Conservation (phyloP, 2,113 vertebrate genomes). For the Heptranchias perlo region DNA sequence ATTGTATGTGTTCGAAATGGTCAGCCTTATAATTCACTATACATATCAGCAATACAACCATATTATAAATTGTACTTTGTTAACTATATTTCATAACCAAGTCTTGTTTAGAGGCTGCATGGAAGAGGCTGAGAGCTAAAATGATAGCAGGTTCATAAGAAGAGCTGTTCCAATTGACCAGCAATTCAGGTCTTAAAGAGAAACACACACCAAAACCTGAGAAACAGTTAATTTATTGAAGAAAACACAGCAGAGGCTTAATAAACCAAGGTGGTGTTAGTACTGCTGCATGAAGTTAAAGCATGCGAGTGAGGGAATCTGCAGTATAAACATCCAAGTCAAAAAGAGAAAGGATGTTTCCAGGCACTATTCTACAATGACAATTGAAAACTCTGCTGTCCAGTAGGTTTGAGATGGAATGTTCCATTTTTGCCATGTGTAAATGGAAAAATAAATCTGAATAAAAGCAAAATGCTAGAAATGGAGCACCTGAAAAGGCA, state of each 20-base stretch:
- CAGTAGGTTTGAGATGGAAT: neutral
- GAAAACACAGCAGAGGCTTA: neutral
- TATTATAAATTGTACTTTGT: neutral
- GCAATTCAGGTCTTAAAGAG: neutral
- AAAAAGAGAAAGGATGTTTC: neutral
- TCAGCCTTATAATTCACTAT: neutral
- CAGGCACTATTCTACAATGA: slow-evolving; percentile 5
- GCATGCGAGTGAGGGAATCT: neutral
- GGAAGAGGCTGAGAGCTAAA: neutral
- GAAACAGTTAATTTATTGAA: neutral
- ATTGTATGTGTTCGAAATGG: neutral
- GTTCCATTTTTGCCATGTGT: neutral
- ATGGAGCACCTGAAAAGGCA: neutral
- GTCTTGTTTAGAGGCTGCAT: neutral
- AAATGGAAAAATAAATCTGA: neutral
- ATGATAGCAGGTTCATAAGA: neutral
- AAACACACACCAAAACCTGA: neutral
- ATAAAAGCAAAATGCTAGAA: neutral
- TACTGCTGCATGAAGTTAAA: neutral
- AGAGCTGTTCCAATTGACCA: neutral
- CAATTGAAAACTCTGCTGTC: neutral
- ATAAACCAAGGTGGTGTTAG: neutral
- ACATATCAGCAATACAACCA: neutral
- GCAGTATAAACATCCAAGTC: neutral
- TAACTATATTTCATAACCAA: neutral